Conservation (phyloP, 2,113 vertebrate genomes). For the Pedetes capensis region DNA sequence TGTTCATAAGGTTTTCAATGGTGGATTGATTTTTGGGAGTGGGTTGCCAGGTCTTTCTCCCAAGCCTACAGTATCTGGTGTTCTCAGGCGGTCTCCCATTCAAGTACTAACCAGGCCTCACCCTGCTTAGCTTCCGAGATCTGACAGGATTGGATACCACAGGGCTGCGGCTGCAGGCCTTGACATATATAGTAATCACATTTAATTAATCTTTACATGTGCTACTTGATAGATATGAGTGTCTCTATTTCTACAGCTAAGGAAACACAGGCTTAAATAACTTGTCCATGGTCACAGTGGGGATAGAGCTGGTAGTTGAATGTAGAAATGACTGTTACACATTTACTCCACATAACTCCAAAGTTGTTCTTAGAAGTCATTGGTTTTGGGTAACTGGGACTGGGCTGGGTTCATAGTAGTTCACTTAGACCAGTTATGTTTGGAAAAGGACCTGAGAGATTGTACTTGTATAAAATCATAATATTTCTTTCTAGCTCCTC, state of each 20-base stretch:
- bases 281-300: neutral
- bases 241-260: neutral
- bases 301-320: neutral
- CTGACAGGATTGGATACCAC: too few relatives aligned
- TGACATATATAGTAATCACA: neutral
- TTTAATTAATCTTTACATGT: neutral
- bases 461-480: neutral
- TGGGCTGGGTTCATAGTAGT: neutral
- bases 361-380: neutral
- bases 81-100: too few relatives aligned
- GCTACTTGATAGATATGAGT: neutral
- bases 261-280: neutral
- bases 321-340: neutral
- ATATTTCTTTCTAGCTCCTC: neutral
- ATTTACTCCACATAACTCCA: neutral
- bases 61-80: too few relatives aligned
- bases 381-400: neutral
- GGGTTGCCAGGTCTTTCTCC: too few relatives aligned
- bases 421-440: neutral
- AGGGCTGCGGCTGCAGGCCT: too few relatives aligned
- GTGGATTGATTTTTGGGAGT: too few relatives aligned
- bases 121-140: too few relatives aligned
- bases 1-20: too few relatives aligned
- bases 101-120: too few relatives aligned
- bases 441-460: neutral